These are phyloP conservation scores for Selene dorsalis DNA, from an alignment of 2,797 vertebrate species.

Conservation along the genomic window DNA sequence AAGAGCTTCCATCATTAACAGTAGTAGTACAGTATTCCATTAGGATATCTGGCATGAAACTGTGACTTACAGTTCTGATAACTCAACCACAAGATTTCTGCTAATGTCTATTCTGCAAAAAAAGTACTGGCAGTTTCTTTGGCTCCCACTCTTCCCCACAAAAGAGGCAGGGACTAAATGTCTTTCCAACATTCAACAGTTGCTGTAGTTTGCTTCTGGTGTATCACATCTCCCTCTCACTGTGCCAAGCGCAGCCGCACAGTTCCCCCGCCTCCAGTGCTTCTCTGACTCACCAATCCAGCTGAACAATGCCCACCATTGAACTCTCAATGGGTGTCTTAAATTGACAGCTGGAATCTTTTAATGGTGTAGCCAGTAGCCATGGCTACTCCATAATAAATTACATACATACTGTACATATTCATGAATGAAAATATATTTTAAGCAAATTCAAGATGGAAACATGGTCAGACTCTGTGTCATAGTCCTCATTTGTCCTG, in stretches of 20 bases:
- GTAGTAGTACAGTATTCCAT: no score
- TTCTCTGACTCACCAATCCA: slow-evolving; percentile 75
- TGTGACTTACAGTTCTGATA: slow-evolving; percentile 14
- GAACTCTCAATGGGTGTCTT: slow-evolving; percentile 71
- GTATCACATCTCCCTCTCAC: slow-evolving; percentile 75
- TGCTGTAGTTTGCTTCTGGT: slow-evolving; percentile 65
- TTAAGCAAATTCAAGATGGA: slow-evolving; percentile 40
- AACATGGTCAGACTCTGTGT: slow-evolving; percentile 52
- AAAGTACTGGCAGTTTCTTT: slow-evolving; percentile 42
- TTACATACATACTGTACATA: slow-evolving; percentile 58
- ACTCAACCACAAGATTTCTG: slow-evolving; percentile 7
- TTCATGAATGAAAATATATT: slow-evolving; percentile 69
- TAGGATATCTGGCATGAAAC: not conserved
- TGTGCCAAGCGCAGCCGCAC: slow-evolving; percentile 76
- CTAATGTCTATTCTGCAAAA: slow-evolving; percentile 39
- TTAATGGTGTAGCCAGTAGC: slow-evolving; percentile 73
- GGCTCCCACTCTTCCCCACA: slow-evolving; percentile 56
- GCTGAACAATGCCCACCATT: slow-evolving; percentile 83
- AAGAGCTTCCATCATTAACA: not conserved
- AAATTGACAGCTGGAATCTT: slow-evolving; percentile 78
- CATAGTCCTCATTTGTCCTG: slow-evolving; percentile 44
- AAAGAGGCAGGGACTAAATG: slow-evolving; percentile 52
- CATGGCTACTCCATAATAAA: slow-evolving; percentile 75
- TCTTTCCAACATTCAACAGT: slow-evolving; percentile 70
- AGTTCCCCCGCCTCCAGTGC: slow-evolving; percentile 31